Percentiles rank a stretch among this genome's conserved stretches.
These are phyloP conservation scores for Scolopax rusticola DNA, from an alignment of 2,797 vertebrate genomes.

Conservation along the genomic window DNA sequence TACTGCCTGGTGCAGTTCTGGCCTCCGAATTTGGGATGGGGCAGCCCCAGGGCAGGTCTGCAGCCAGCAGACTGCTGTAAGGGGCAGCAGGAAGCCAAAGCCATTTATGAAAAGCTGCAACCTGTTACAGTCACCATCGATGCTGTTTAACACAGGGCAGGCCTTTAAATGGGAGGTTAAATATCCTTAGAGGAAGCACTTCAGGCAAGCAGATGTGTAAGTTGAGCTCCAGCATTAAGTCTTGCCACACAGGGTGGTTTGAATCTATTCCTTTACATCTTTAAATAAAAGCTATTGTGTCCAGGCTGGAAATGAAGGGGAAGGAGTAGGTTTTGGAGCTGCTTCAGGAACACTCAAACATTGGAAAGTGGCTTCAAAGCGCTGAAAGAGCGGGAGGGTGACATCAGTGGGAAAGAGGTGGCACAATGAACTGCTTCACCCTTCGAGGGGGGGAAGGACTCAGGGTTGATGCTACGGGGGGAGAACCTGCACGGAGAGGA, in stretches of 20 bases:
- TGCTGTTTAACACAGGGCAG: background rate
- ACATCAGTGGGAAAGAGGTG: background rate
- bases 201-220: background rate
- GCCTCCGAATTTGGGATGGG: fast-evolving
- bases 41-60: background rate
- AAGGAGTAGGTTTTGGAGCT: background rate
- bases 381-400: background rate
- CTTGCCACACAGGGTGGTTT: background rate
- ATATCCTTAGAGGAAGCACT: background rate
- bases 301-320: background rate
- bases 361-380: background rate
- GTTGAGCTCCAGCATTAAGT: background rate
- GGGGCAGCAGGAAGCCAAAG: background rate
- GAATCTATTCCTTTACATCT: background rate
- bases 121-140: background rate
- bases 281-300: background rate
- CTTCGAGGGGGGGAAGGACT: background rate
- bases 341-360: background rate
- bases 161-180: background rate
- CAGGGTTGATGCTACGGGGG: background rate
- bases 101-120: background rate
- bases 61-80: background rate
- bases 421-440: background rate
- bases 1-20: background rate
- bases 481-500: background rate